phyloP scores from a whole-genome alignment of 2,113 vertebrate genomes.

The Apteryx mantelli region DNA sequence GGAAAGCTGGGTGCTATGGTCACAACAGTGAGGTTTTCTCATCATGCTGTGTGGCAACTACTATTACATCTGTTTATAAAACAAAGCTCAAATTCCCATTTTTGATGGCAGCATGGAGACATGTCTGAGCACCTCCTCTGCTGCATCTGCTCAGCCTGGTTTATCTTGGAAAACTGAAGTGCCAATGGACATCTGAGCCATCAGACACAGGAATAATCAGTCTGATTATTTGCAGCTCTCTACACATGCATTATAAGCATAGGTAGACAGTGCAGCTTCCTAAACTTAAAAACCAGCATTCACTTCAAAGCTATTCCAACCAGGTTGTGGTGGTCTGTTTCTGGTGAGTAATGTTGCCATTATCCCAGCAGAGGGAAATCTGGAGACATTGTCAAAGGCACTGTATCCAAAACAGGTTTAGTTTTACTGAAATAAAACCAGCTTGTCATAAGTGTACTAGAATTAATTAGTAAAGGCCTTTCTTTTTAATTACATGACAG shows the following conservation, averaged over 20 bases:
- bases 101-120: not conserved
- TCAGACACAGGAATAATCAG: not conserved
- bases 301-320: not conserved
- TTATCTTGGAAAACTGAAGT: not conserved
- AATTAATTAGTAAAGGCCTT: not conserved
- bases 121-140: not conserved
- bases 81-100: not conserved
- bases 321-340: not conserved
- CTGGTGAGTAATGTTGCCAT: not conserved
- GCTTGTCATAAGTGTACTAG: not conserved
- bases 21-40: not conserved
- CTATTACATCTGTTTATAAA: not conserved
- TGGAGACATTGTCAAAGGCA: constrained; percentile 9
- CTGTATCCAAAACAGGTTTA: not conserved
- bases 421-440: not conserved
- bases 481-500: not conserved
- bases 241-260: not conserved
- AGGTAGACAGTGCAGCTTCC: not conserved
- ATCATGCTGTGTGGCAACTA: not conserved
- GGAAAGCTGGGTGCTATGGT: not conserved
- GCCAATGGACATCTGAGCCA: not conserved
- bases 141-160: not conserved
- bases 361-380: constrained; percentile 49
- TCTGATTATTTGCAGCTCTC: not conserved
- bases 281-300: not conserved